Conservation (phyloP, 2,888 invertebrate genomes). For the Leptinotarsa rubiginosa region DNA sequence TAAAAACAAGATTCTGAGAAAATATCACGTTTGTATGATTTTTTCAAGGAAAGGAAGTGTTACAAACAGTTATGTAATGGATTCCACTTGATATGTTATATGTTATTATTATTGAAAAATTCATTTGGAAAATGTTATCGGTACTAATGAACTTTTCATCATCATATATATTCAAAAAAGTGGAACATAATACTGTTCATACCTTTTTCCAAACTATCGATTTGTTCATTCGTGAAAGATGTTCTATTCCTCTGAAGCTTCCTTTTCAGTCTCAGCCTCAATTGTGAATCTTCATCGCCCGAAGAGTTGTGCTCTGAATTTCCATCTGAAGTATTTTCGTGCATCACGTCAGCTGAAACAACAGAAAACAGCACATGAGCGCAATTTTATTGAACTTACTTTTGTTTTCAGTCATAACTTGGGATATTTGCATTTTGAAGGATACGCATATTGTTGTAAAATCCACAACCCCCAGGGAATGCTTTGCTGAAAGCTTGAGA, state of each 20-base stretch:
- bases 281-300: conserved; percentile 90
- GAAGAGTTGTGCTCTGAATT: conserved; percentile 93
- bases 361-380: conserved; percentile 33
- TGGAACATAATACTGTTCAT: conserved; percentile 51
- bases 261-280: conserved; percentile 91
- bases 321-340: conserved; percentile 86
- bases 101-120: too few species aligned
- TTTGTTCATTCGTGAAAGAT: conserved; percentile 98
- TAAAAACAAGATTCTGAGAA: too few species aligned
- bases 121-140: too few species aligned
- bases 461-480: not conserved
- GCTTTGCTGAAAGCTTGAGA: not conserved
- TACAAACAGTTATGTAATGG: too few species aligned
- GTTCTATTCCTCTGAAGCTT: conserved; percentile 98
- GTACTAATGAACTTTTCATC: too few species aligned
- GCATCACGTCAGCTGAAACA: conserved; percentile 69
- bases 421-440: conserved; percentile 9
- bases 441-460: not conserved
- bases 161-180: too few species aligned
- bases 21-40: too few species aligned
- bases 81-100: too few species aligned
- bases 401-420: conserved; percentile 20
- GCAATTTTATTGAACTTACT: not conserved
- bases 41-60: too few species aligned
- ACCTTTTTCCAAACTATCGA: conserved; percentile 99